phyloP scores from a whole-genome alignment of 2,888 invertebrate species.

The Leptinotarsa tumamoca region DNA sequence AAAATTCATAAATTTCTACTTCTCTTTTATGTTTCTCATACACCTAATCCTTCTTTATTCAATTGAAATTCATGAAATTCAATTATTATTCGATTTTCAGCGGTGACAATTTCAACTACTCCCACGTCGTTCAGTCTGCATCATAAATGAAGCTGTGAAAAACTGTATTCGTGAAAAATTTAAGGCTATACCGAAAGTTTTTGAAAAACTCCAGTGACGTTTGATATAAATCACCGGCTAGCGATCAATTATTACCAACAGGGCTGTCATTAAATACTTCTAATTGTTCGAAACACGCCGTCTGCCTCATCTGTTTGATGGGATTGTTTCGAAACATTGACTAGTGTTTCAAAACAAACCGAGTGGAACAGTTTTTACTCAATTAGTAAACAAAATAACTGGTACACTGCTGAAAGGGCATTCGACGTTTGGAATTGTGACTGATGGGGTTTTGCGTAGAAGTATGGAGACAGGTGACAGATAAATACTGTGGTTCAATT shows the following conservation, averaged over 20 bases:
- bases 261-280: neutral
- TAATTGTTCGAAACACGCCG: neutral
- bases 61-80: no score
- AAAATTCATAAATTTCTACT: no score
- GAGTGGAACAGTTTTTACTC: no score
- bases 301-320: conserved; percentile 7
- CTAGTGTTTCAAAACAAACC: neutral
- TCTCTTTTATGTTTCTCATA: no score
- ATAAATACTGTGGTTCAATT: no score
- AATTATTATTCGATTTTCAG: no score
- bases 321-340: neutral
- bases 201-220: neutral
- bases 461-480: no score
- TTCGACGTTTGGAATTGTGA: no score
- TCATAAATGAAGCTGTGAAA: neutral
- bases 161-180: neutral
- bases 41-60: no score
- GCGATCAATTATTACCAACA: neutral
- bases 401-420: no score
- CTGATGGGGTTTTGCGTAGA: no score
- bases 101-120: neutral
- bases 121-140: neutral
- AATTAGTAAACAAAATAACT: no score
- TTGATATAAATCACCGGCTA: conserved; percentile 8
- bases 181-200: neutral